phyloP scores from a whole-genome alignment of 2,888 invertebrate species.

The Drosophila putrida region DNA sequence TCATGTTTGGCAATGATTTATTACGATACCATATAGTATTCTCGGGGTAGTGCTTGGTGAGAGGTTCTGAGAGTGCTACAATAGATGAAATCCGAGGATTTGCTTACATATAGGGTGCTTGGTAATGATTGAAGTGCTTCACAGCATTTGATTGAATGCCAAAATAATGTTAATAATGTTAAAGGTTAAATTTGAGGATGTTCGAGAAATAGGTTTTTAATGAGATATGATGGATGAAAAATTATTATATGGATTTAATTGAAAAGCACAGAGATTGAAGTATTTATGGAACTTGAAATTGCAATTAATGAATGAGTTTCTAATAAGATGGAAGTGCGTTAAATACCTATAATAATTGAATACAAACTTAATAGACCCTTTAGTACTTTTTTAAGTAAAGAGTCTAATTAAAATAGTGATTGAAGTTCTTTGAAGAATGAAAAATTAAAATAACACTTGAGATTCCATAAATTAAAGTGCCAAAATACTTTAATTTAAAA shows the following conservation, averaged over 20 bases:
- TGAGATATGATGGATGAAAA: constrained; percentile 5
- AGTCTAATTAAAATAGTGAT: too few species aligned
- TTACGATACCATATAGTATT: constrained; percentile 30
- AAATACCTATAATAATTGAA: background rate
- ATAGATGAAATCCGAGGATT: background rate
- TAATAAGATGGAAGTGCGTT: background rate
- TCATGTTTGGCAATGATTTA: constrained; percentile 66
- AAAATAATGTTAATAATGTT: background rate
- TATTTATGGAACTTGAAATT: background rate
- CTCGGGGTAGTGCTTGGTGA: constrained; percentile 12
- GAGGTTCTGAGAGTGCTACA: background rate
- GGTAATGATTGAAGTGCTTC: constrained; percentile 35
- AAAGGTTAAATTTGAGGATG: background rate
- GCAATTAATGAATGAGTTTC: background rate
- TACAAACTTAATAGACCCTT: too few species aligned
- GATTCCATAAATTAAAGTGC: too few species aligned
- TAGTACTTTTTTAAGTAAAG: too few species aligned
- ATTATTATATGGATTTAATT: background rate
- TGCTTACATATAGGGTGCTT: constrained; percentile 10
- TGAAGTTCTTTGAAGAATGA: too few species aligned
- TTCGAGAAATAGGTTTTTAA: constrained; percentile 2
- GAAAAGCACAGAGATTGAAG: background rate
- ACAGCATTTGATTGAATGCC: constrained; percentile 25
- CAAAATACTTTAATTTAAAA: too few species aligned
- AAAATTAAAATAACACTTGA: too few species aligned